Percentiles rank a stretch among this genome's conserved stretches.
These are phyloP conservation scores for Puntigrus tetrazona DNA, from an alignment of 2,113 vertebrate genomes.

Conservation along the genomic window DNA sequence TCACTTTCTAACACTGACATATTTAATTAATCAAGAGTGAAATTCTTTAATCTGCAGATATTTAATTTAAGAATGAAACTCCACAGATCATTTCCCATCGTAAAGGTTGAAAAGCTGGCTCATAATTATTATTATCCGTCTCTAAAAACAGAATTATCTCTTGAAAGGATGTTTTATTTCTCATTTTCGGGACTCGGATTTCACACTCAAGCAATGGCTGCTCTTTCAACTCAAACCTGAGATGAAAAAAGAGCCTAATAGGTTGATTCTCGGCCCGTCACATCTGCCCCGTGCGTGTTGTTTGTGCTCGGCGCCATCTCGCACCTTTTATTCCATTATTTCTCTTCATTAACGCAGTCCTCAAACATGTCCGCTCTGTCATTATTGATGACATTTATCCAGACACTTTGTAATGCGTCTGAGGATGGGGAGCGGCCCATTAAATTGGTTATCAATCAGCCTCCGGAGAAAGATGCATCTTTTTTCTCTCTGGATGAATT, in stretches of 20 bases:
- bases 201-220: background rate
- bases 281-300: constrained; percentile 10
- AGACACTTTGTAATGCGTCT: constrained; percentile 24
- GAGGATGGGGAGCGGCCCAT: constrained; percentile 15
- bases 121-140: background rate
- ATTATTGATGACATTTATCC: constrained; percentile 26
- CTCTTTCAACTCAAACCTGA: background rate
- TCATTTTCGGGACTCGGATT: background rate
- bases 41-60: constrained; percentile 18
- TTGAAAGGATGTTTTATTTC: constrained; percentile 24
- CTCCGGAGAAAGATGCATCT: constrained; percentile 8
- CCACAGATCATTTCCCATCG: constrained; percentile 26
- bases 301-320: background rate
- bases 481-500: constrained; percentile 39
- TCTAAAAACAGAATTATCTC: constrained; percentile 28
- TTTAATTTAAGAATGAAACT: constrained; percentile 29
- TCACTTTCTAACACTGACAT: constrained; percentile 20
- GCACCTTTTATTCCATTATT: constrained; percentile 26
- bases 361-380: constrained; percentile 26
- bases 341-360: constrained; percentile 30
- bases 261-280: background rate
- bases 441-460: constrained; percentile 45
- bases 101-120: constrained; percentile 12
- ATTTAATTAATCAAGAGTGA: constrained; percentile 23
- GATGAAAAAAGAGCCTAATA: background rate